Conservation (phyloP, 2,888 invertebrate genomes). For the Nomada flava region DNA sequence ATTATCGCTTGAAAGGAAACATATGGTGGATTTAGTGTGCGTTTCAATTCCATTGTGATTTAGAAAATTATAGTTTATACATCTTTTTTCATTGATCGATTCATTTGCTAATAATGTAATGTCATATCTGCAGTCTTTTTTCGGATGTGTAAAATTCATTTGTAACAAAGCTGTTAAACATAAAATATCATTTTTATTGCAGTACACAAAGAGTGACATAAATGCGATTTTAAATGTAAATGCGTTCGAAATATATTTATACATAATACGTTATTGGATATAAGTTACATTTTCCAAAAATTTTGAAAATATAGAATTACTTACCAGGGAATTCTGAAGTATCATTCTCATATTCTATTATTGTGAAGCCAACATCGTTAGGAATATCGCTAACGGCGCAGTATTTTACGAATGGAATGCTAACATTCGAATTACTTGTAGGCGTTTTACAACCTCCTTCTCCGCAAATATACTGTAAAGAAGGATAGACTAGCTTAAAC, state of each 20-base stretch:
- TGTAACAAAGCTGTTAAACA: constrained; percentile 21
- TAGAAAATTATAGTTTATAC: constrained; percentile 22
- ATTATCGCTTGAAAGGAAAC: not conserved
- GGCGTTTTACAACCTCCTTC: not conserved
- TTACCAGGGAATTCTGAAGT: constrained; percentile 25
- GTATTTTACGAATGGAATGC: not conserved
- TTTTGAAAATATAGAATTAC: constrained; percentile 4
- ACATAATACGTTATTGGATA: not conserved
- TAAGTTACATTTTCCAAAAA: not conserved
- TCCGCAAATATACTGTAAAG: constrained; percentile 30
- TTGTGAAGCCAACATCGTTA: constrained; percentile 16
- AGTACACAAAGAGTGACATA: no score
- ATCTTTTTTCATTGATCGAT: constrained; percentile 4
- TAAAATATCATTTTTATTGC: not conserved
- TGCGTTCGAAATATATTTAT: not conserved
- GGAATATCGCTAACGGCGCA: constrained; percentile 19
- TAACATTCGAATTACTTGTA: not conserved
- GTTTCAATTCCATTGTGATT: not conserved
- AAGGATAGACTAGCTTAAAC: not conserved
- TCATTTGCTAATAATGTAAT: constrained; percentile 28
- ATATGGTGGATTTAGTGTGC: constrained; percentile 23
- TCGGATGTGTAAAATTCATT: constrained; percentile 24
- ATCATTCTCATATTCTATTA: constrained; percentile 1
- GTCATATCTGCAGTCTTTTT: not conserved
- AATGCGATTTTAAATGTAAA: not conserved